Evolutionary conservation across 1,140 invertebrate species (phyloP).

Genomic region (Lithobius niger): DNA sequence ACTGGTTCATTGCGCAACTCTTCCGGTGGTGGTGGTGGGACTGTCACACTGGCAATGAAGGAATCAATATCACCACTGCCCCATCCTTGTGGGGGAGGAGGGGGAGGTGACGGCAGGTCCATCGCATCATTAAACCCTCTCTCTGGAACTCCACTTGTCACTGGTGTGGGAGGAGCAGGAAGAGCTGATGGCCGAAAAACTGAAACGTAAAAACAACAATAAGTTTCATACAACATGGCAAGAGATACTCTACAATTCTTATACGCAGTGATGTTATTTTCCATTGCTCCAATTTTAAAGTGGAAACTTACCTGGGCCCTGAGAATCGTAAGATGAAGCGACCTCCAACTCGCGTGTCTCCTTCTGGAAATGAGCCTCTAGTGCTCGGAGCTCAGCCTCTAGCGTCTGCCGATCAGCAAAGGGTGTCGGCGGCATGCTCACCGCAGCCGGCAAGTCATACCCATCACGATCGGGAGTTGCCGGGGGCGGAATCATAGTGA

Average conservation of each 20-base stretch:
- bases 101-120: not conserved
- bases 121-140: too few species aligned
- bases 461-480: slow-evolving; percentile 54
- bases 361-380: slow-evolving; percentile 16
- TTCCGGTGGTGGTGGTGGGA: slow-evolving; percentile 47
- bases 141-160: too few species aligned
- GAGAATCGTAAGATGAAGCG: too few species aligned
- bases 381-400: slow-evolving; percentile 24
- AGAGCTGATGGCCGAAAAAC: too few species aligned
- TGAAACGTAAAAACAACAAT: too few species aligned
- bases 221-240: too few species aligned
- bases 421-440: slow-evolving; percentile 52
- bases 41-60: slow-evolving; percentile 64
- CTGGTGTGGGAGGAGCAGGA: too few species aligned
- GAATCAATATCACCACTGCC: slow-evolving; percentile 45
- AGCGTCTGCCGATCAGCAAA: slow-evolving; percentile 44
- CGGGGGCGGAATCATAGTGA: slow-evolving; percentile 72
- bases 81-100: slow-evolving; percentile 4
- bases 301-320: too few species aligned
- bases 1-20: not conserved
- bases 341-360: not conserved
- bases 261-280: too few species aligned
- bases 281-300: too few species aligned
- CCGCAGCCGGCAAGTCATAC: slow-evolving; percentile 39
- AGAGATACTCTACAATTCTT: too few species aligned